Evolutionary conservation across 2,888 invertebrate species (phyloP), one percentile per base, ranked within the genome.

Genomic region (Pemphredon lugubris): DNA sequence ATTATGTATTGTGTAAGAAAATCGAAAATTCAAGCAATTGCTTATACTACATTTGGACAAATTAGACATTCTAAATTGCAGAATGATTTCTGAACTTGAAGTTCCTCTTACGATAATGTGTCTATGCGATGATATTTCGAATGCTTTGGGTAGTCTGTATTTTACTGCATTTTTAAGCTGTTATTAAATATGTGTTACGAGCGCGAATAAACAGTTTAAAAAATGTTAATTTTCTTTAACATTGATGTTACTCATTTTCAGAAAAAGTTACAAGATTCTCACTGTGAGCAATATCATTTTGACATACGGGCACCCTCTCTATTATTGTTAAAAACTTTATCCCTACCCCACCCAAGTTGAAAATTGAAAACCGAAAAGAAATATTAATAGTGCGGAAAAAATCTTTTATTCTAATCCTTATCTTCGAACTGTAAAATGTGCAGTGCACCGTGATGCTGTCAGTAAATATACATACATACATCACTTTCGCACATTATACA

Each of bases 51-150:
- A 55, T 54, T 68, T 59, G 53, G 30, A 59, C 58, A 58, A 21
- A 30, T 48, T 50, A 67, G 44, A 45, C 21, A 39, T 23, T 40
- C n/a, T n/a, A 34, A n/a, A 37, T 32, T 32, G 48, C 16, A 16
- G 37, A 45, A 67, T 54, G 23, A 45, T 61, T 69, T 61, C 21
- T 57, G 39, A 16, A 50, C 16, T 44, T 51, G 13, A 61, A 61
- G 69, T 71, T 69, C 69, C 69, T 71, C 51, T 50, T 32, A 40
- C 2, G 16, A 51, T 26, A 26, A 40, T 23, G 13, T 42, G 6
- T 40, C 42, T 13, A 14, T 20, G 47, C 34, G 53, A n/a, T n/a
- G n/a, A 26, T 20, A 9, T 53, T 40, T 48, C 13, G 30, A 54
- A 48, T 40, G 67, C 60, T 55, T 70, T 48, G 16, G 54, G 18